Conservation (phyloP, 2,888 invertebrate species). For the Ochropleura leucogaster region DNA sequence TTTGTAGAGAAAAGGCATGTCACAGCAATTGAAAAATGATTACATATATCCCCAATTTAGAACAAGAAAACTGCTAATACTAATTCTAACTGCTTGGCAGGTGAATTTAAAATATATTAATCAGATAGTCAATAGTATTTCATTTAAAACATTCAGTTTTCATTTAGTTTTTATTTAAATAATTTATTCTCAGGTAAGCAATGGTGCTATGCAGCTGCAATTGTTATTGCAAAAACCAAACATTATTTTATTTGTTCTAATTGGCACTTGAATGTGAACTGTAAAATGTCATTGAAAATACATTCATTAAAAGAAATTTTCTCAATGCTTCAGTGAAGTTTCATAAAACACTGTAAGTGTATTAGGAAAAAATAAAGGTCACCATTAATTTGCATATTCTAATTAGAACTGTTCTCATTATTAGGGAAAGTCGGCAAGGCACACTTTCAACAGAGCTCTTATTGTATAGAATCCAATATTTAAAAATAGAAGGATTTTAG, state of each 20-base stretch:
- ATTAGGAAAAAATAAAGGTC: constrained; percentile 8
- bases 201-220: neutral
- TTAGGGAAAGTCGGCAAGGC: constrained; percentile 18
- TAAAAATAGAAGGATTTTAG: neutral
- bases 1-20: neutral
- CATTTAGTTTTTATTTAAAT: neutral
- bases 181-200: neutral
- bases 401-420: constrained; percentile 19
- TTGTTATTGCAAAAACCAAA: constrained; percentile 2
- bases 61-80: neutral
- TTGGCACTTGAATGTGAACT: neutral
- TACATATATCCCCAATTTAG: neutral
- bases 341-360: neutral
- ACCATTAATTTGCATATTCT: constrained; percentile 11
- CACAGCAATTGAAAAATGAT: neutral
- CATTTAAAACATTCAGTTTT: neutral
- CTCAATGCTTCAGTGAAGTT: neutral
- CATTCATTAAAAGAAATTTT: neutral
- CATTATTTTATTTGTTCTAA: neutral
- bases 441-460: constrained; percentile 9
- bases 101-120: neutral
- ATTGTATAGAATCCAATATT: neutral
- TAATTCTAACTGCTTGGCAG: neutral
- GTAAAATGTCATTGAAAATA: constrained; percentile 1
- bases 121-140: neutral